A percentile compares a stretch with the other conserved stretches of the same genome.
Conservation (phyloP, 2,113 vertebrate genomes). For the Cacatua alba region DNA sequence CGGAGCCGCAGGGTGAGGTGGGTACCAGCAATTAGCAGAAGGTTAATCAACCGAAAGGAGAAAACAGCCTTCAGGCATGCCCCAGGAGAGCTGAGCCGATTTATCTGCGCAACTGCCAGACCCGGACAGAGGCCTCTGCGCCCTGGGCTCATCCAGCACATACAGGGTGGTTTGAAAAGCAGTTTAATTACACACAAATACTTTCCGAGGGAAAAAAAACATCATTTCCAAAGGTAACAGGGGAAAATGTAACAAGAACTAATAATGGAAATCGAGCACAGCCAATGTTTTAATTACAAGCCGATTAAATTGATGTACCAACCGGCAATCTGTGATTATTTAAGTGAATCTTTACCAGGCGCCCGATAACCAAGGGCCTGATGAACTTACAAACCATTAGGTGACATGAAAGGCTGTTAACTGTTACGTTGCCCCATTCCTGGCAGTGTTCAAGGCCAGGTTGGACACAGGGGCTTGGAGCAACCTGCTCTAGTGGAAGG, state of each 20-base stretch:
- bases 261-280: background rate
- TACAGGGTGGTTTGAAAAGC: background rate
- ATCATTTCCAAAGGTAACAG: background rate
- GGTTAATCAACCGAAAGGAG: background rate
- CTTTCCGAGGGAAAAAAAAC: background rate
- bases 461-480: background rate
- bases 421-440: background rate
- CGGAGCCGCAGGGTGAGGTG: background rate
- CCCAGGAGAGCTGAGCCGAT: background rate
- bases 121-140: background rate
- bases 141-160: accelerated
- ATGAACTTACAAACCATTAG: background rate
- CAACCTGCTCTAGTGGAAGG: background rate
- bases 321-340: background rate
- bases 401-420: background rate
- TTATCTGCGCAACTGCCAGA: background rate
- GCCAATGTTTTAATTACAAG: background rate
- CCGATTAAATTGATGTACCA: background rate
- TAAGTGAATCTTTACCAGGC: background rate
- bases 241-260: background rate
- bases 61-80: background rate
- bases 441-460: background rate
- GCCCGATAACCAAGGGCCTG: background rate
- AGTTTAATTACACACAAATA: background rate
- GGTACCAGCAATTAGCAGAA: background rate